Evolutionary conservation across 1,140 invertebrate genomes (phyloP), one percentile per base, ranked within the genome.

Genomic region (Alviniconcha marisindica): DNA sequence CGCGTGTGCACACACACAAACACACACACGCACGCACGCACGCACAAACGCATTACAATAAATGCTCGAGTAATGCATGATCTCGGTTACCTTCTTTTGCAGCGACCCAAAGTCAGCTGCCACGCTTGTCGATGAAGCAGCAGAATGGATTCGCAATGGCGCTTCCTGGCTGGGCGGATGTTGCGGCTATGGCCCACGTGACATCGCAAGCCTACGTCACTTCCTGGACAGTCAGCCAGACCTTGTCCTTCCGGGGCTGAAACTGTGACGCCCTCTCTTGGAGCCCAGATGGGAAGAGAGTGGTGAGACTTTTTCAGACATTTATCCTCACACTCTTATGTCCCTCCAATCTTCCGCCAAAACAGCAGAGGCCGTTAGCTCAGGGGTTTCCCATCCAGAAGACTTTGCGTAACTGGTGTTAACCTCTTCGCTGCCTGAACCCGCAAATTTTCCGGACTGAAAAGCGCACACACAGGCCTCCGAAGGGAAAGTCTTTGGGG

Each of bases 91-190:
- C n/a, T 91, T 42, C 60, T 95, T 94, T 15, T 96, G 96, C 95
- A 93, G 93, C 63, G 94, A 94, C n/a, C 90, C 94, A 54, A 94
- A 94, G 54, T 92, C 94, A 38, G 93, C 93, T 84, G 88, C 92
- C n/a, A 91, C 94, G 0, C 87, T 97, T 0, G 93, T 94, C 33
- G 91, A 93, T 18, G 96, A 95, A 90, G 94, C 96, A 1, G 88
- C 94, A 0, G 93, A 95, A 71, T 97, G 96, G 96, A 88, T 96
- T 1, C 92, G 96, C 66, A 87, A 95, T 21, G 96, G 96, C 7
- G 96, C 96, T 0, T 94, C 93, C 81, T 96, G 95, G 89, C 94
- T 97, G 81, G 97, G 96, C 14, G 96, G 97, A 1, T 97, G 96
- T 89, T 97, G 97, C 89, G 93, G 96, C 84, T 96, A 96, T 0